Base-by-base conservation (phyloP, 2,113 vertebrate genomes). In the Catharus fuscescens region DNA sequence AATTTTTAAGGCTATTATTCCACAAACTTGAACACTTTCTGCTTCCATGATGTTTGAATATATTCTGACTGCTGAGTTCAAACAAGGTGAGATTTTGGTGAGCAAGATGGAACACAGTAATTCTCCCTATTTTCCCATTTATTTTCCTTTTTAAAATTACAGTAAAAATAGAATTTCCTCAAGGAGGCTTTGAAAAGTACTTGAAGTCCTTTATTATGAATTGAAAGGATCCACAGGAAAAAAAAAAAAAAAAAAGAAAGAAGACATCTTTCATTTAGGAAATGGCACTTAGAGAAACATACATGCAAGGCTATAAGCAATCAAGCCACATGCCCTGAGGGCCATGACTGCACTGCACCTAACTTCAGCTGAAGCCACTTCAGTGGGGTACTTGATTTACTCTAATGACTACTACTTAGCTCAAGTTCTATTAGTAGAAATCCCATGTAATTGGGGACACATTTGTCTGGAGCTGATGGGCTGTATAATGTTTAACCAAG, bases 1-100 rank as follows among this genome's bases (percentile, higher is more conserved):
- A 81, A 83, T 83, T 86, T 91, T 90, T 28, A 91, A 78, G 50
- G 65, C 61, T 88, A 45, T 90, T 93, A 64, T 87, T 88, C 69
- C 40, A 81, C 57, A 38, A 79, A 70, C 42, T 59, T 54, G 36
- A 73, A 64, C 45, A 59, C 23, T 76, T 94, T 90, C 71, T 92
- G n/a, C 45, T 85, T 92, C 56, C 1, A 3, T 70, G 31, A 47
- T 70, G 28, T 65, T 77, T 69, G 77, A 83, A 61, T 40, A 42
- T 57, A 36, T 10, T 42, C 60, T 57, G 42, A 61, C 66, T 53
- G 56, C 14, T 36, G 54, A 82, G 82, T 86, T 94, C 64, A 73
- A 57, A 50, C 26, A 85, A 86, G 67, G 57, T 77, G 53, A 91
- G 45, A 36, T 59, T 72, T 72, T 54, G 40, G 32, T 72, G 42